Base-by-base conservation (phyloP, 2,797 vertebrate species). In the Chaunax sp. region DNA sequence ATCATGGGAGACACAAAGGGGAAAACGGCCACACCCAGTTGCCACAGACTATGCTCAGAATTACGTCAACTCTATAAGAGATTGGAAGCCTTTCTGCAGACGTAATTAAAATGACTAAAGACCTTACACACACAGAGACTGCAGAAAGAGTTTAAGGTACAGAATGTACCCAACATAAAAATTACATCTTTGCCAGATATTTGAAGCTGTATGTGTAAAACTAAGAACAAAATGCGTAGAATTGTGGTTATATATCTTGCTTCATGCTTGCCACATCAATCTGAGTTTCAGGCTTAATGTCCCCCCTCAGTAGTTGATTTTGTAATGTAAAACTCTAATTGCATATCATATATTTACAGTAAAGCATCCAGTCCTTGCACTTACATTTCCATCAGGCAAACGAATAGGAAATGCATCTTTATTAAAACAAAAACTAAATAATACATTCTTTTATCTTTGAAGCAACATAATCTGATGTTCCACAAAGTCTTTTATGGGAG, bases 41-140 rank as follows among this genome's bases (percentile, higher is more conserved):
- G 0, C 54, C 58, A 87, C 80, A 37, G 89, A 87, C 87, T 89
- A 88, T 87, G 83, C 85, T 83, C 86, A 76, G 85, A 71, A 87
- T 84, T 77, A 88, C 75, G 52, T 92, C 89, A 90, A 55, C 78
- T 73, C 77, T 51, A 77, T 55, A 47, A 64, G 73, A 68, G 35
- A 75, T 50, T 64, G 50, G 41, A 62, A 44, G 60, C 60, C 72
- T 69, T 45, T 55, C 71, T 88, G 67, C 71, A 80, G 69, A 80
- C 33, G 45, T 37, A 62, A 51, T 78, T 74, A 76, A 80, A 77
- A 82, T 77, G 35, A 51, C 63, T 52, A 33, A 45, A 20, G 18
- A 28, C 43, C 44, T 45, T 8, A 46, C 19, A n/a, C 46, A 60
- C 28, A 57, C 44, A 40, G 26, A 58, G 28, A 40, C 40, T 58